Conservation (phyloP, 2,888 invertebrate genomes). For the Drymonia ruficornis region DNA sequence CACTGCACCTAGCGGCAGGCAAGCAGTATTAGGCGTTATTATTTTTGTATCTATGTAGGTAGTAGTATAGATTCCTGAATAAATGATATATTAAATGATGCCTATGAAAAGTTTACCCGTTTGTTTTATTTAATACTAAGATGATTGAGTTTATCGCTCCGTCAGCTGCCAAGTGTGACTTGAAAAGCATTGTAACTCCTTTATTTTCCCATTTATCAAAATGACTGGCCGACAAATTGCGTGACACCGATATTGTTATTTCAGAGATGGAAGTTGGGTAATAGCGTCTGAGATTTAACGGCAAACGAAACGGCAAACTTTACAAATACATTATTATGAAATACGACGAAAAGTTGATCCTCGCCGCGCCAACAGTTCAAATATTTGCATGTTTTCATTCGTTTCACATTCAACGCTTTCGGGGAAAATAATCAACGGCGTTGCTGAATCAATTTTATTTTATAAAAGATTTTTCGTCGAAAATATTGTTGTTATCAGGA, state of each 20-base stretch:
- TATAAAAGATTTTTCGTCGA: not conserved
- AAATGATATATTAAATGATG: too few relatives aligned
- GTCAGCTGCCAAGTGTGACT: slow-evolving; percentile 29
- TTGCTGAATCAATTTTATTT: not conserved
- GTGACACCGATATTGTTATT: slow-evolving; percentile 51
- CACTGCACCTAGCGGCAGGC: too few relatives aligned
- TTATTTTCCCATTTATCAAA: slow-evolving; percentile 43
- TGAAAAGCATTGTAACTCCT: slow-evolving; percentile 30
- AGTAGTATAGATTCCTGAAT: too few relatives aligned
- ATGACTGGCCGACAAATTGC: slow-evolving; percentile 42
- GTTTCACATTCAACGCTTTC: slow-evolving; percentile 35
- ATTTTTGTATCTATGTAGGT: too few relatives aligned
- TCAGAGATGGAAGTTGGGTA: slow-evolving; percentile 39
- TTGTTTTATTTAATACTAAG: slow-evolving; percentile 28
- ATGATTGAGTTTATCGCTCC: slow-evolving; percentile 29
- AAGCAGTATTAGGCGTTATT: too few relatives aligned
- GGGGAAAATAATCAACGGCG: slow-evolving; percentile 21
- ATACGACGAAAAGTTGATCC: slow-evolving; percentile 53
- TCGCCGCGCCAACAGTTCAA: slow-evolving; percentile 42
- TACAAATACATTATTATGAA: slow-evolving; percentile 61
- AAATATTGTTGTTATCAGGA: not conserved
- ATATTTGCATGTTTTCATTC: slow-evolving; percentile 54
- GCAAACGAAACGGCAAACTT: slow-evolving; percentile 55
- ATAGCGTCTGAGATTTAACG: slow-evolving; percentile 41
- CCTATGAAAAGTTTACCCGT: slow-evolving; percentile 21